These are phyloP conservation scores for Xerus inauris DNA, from an alignment of 2,113 vertebrate genomes.

Conservation along the genomic window DNA sequence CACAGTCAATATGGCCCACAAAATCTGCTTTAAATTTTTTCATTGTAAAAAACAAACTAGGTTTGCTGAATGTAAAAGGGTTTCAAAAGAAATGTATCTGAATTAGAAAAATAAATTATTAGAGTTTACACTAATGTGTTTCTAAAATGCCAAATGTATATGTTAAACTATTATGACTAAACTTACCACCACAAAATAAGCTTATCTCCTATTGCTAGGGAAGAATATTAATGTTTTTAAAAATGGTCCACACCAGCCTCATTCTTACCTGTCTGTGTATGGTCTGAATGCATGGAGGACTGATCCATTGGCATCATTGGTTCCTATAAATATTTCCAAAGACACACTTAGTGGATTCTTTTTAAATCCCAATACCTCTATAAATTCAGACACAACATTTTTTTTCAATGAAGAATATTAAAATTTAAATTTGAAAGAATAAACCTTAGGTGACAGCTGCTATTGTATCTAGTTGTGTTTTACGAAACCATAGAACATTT, in stretches of 20 bases:
- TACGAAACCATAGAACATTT: neutral
- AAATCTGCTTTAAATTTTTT: neutral
- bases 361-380: constrained; percentile 37
- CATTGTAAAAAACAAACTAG: neutral
- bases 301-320: constrained; percentile 89
- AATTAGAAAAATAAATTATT: constrained; percentile 17
- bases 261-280: constrained; percentile 90
- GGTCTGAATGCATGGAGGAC: constrained; percentile 89
- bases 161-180: constrained; percentile 5
- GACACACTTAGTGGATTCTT: neutral
- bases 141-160: constrained; percentile 11
- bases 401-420: neutral
- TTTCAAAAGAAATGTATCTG: constrained; percentile 23
- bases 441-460: neutral
- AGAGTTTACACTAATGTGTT: neutral
- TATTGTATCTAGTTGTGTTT: neutral
- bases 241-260: rapidly evolving
- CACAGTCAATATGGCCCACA: neutral
- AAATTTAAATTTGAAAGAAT: constrained; percentile 40
- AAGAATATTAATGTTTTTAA: constrained; percentile 21
- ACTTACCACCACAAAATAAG: neutral
- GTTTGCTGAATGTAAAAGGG: constrained; percentile 7
- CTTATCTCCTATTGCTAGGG: neutral
- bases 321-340: constrained; percentile 88
- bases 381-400: constrained; percentile 17